A percentile compares a stretch with the other conserved stretches of the same genome.
These are phyloP conservation scores for Epirrhoe tristata DNA, from an alignment of 2,888 invertebrate genomes.

Conservation along the genomic window DNA sequence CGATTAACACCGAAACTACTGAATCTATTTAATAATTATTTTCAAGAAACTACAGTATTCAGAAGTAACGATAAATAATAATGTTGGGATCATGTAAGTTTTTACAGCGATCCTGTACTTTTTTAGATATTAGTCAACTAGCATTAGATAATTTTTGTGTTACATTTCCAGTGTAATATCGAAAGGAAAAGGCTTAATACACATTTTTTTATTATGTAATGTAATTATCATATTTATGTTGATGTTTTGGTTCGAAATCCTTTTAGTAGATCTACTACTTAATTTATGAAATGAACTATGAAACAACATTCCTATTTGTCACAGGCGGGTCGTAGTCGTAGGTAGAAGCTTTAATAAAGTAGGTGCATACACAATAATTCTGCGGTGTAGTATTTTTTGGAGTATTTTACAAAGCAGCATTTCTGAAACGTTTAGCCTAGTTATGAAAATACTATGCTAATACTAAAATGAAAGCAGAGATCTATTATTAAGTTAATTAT, in stretches of 20 bases:
- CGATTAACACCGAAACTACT: too few species aligned
- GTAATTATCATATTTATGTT: too few species aligned
- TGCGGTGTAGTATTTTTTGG: not conserved
- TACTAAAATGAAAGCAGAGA: constrained; percentile 5
- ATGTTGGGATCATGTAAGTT: too few species aligned
- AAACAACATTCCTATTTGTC: not conserved
- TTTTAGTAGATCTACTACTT: not conserved
- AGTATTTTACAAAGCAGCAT: not conserved
- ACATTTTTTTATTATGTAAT: not conserved
- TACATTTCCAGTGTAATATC: too few species aligned
- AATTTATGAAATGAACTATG: not conserved
- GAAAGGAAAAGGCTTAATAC: not conserved
- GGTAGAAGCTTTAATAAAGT: not conserved
- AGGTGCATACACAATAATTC: too few species aligned
- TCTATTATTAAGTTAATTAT: constrained; percentile 14
- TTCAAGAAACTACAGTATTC: too few species aligned
- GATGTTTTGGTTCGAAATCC: not conserved
- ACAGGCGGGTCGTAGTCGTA: not conserved
- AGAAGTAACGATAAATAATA: too few species aligned
- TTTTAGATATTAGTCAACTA: too few species aligned
- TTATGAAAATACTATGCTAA: constrained; percentile 12
- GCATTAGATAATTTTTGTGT: too few species aligned
- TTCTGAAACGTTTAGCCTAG: not conserved
- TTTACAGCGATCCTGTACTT: too few species aligned
- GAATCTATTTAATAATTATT: too few species aligned